Conservation (phyloP, 2,888 invertebrate species). For the Nemurella pictetii region DNA sequence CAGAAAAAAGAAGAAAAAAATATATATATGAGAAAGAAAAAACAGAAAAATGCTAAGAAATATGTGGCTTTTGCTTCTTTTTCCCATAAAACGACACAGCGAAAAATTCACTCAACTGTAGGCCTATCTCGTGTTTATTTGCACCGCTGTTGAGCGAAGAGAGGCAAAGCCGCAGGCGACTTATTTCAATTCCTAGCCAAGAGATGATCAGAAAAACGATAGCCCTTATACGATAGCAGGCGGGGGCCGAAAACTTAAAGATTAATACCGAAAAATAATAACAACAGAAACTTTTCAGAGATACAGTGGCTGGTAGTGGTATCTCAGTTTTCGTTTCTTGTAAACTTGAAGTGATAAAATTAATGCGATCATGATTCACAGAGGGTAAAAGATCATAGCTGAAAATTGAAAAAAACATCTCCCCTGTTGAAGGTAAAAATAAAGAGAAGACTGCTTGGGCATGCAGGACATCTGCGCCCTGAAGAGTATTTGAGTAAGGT, state of each 20-base stretch:
- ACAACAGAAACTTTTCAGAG: background rate
- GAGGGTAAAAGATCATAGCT: background rate
- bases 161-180: background rate
- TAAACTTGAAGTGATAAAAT: background rate
- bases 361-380: background rate
- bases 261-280: background rate
- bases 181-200: slow-evolving; percentile 8
- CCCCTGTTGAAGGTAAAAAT: background rate
- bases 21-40: background rate
- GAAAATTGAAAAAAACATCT: background rate
- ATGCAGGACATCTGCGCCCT: background rate
- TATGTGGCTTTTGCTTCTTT: slow-evolving; percentile 26
- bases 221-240: background rate
- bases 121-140: slow-evolving; percentile 29
- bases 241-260: background rate
- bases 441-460: background rate
- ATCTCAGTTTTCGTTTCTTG: background rate
- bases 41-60: background rate
- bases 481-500: background rate
- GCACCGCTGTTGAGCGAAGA: background rate
- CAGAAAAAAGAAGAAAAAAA: background rate
- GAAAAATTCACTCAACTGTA: slow-evolving; percentile 32
- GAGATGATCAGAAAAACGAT: slow-evolving; percentile 7
- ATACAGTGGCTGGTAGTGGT: background rate
- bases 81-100: slow-evolving; percentile 23